Percentiles rank a stretch among this genome's conserved stretches.
Evolutionary conservation across 2,797 vertebrate genomes (phyloP).

Genomic region (Pyrrhura leucotis): DNA sequence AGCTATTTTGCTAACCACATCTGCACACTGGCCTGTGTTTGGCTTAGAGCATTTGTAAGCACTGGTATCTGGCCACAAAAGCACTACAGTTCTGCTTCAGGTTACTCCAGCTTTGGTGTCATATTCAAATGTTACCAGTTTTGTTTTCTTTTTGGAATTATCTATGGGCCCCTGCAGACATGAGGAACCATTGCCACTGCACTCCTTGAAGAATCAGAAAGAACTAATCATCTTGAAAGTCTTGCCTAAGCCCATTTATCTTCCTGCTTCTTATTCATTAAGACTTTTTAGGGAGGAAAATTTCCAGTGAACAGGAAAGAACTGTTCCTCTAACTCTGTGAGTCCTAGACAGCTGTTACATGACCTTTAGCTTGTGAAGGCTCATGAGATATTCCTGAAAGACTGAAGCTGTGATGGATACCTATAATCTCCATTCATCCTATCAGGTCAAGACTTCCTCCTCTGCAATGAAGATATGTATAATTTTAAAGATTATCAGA

Average conservation of each 20-base stretch:
- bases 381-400: not conserved
- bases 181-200: not conserved
- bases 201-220: not conserved
- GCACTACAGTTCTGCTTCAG: not conserved
- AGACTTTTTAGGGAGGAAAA: not conserved
- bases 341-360: not conserved
- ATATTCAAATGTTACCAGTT: not conserved
- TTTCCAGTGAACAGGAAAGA: not conserved
- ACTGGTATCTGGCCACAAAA: not conserved
- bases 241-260: not conserved
- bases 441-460: not conserved
- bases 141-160: not conserved
- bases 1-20: not conserved
- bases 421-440: not conserved
- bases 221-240: not conserved
- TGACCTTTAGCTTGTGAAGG: not conserved
- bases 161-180: not conserved
- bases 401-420: not conserved
- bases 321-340: not conserved
- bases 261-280: not conserved
- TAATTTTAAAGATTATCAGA: slow-evolving; percentile 15
- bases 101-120: not conserved
- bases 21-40: not conserved
- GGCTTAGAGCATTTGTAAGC: not conserved
- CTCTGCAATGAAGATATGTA: not conserved